Evolutionary conservation across 2,797 vertebrate genomes (phyloP), one percentile per base, ranked within the genome.

Genomic region (Notamacropus eugenii): DNA sequence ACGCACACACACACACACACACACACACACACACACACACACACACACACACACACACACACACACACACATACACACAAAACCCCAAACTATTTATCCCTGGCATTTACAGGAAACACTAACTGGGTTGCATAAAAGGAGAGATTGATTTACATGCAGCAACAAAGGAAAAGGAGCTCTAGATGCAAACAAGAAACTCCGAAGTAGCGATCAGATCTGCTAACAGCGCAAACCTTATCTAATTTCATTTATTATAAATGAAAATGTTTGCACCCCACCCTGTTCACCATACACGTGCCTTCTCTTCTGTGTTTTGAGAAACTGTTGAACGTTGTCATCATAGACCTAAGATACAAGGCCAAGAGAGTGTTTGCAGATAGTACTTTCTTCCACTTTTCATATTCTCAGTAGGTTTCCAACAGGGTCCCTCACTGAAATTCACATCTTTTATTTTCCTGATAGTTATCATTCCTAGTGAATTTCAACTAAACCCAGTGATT

Each of bases 91-190:
- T 96, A 92, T 97, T 96, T 96, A 91, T 95, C 97, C 95, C 54
- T 34, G 93, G 93, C 46, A 4, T 97, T 98, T 97, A 97, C 54
- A 96, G 91, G 96, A 97, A 96, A 97, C 95, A 95, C 96, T 94
- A 94, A 94, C 90, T 46, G 40, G 96, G 94, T 92, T 95, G 95
- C 96, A 95, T 96, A 95, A 97, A 98, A 97, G 93, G 54, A 95
- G 62, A 34, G 8, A 93, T 54, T 93, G 92, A 91, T 94, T 97
- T 96, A 92, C 95, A 95, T n/a, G 92, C 29, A 95, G 52, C 56
- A 91, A 67, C 93, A 90, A 52, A 96, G 40, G 82, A 92, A 96
- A 91, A 95, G 94, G 96, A 96, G 96, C 90, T 24, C 24, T 91
- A 54, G 16, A 91, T 91, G 54, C 50, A 54, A 54, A 31, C 90